Evolutionary conservation across 2,113 vertebrate species (phyloP).

Genomic region (Syrrhaptes paradoxus): DNA sequence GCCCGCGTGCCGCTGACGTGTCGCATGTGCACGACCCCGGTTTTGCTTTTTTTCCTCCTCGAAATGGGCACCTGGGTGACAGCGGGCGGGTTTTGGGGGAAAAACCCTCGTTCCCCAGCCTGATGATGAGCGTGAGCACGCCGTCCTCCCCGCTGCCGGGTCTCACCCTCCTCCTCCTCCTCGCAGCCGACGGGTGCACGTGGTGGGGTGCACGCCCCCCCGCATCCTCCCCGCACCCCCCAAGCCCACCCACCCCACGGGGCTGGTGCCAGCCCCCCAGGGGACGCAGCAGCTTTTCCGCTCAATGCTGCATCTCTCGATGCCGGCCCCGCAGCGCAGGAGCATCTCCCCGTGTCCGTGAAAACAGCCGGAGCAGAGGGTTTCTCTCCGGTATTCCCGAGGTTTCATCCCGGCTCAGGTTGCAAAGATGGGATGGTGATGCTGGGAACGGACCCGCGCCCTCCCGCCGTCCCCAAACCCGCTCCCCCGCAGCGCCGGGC

Average conservation of each 20-base stretch:
- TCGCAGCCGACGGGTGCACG: fast-evolving
- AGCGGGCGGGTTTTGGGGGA: fast-evolving
- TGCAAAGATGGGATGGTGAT: fast-evolving
- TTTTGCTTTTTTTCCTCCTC: fast-evolving
- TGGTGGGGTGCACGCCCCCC: background rate
- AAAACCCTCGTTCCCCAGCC: background rate
- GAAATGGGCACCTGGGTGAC: fast-evolving
- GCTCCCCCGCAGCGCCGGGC: fast-evolving
- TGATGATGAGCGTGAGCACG: no score
- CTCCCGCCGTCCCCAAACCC: background rate
- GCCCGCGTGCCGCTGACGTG: fast-evolving
- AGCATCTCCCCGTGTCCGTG: fast-evolving
- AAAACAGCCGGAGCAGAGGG: background rate
- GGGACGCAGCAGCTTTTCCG: fast-evolving
- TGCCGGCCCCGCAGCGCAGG: background rate
- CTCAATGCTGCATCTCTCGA: fast-evolving
- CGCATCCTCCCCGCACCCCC: background rate
- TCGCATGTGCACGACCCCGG: fast-evolving
- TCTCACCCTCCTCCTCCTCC: background rate
- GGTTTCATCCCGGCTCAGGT: background rate
- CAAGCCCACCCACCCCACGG: background rate
- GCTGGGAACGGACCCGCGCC: background rate
- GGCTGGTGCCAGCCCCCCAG: background rate
- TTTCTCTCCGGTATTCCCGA: fast-evolving
- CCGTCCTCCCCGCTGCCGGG: fast-evolving